A percentile compares a stretch with the other conserved stretches of the same genome.
Evolutionary conservation across 2,888 invertebrate species (phyloP).

Genomic region (Onthophagus sagittarius): DNA sequence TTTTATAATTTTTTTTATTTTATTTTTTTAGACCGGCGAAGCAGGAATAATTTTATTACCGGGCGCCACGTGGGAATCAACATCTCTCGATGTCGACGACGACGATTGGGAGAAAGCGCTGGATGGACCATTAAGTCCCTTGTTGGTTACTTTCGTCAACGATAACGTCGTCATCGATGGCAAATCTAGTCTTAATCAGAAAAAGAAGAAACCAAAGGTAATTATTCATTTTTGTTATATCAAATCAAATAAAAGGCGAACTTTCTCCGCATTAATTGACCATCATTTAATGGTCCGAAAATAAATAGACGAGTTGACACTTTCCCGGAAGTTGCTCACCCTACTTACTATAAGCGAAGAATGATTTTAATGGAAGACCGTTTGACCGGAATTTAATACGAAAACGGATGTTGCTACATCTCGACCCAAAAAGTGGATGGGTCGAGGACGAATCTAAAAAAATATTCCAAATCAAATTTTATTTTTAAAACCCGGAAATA

Average conservation of each 20-base stretch:
- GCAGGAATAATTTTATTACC: constrained; percentile 59
- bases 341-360: neutral
- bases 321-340: constrained; percentile 10
- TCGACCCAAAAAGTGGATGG: neutral
- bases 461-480: neutral
- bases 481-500: neutral
- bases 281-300: neutral
- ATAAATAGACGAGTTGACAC: constrained; percentile 7
- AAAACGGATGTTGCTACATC: neutral
- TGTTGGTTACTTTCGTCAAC: constrained; percentile 79
- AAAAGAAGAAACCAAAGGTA: constrained; percentile 61
- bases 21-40: constrained; percentile 56
- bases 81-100: constrained; percentile 61
- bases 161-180: constrained; percentile 89
- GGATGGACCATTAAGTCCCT: constrained; percentile 71
- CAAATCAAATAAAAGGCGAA: too few relatives aligned
- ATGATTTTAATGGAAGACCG: neutral
- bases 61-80: constrained; percentile 57
- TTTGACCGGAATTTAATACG: neutral
- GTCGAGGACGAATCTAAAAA: neutral
- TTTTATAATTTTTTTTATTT: constrained; percentile 6
- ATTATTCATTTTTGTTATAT: constrained; percentile 10
- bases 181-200: constrained; percentile 72
- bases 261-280: neutral
- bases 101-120: constrained; percentile 51